Conservation (phyloP, 2,113 vertebrate genomes). For the Heterochromis multidens region DNA sequence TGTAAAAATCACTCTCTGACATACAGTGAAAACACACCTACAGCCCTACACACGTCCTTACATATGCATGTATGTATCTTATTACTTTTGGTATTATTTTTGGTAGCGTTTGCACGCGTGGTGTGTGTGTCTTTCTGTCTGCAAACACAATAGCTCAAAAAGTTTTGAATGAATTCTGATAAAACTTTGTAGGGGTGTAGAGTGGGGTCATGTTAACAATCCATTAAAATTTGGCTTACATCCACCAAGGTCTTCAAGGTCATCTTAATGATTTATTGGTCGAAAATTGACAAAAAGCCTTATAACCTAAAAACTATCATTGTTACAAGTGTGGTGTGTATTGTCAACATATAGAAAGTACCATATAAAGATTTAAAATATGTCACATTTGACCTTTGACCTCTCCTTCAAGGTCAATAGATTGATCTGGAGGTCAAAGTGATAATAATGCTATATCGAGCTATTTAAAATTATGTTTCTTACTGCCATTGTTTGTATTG, state of each 20-base stretch:
- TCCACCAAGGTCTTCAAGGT: neutral
- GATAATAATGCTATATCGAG: neutral
- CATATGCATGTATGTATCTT: neutral
- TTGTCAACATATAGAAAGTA: neutral
- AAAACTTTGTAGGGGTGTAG: neutral
- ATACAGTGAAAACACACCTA: neutral
- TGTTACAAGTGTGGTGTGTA: neutral
- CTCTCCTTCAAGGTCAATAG: neutral
- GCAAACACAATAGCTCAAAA: neutral
- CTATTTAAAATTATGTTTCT: neutral
- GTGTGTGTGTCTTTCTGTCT: neutral
- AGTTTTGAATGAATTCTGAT: neutral
- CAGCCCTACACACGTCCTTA: neutral
- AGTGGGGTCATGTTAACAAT: neutral
- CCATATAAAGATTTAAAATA: neutral
- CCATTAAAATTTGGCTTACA: neutral
- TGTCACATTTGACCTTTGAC: neutral
- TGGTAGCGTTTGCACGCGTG: neutral
- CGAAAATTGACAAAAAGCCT: neutral
- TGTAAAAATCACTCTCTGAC: neutral
- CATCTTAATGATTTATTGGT: neutral
- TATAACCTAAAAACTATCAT: neutral
- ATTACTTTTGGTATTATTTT: neutral
- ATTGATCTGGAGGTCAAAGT: neutral
- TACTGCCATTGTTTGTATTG: rapidly evolving